A percentile compares a stretch with the other conserved stretches of the same genome.
Evolutionary conservation across 2,797 vertebrate genomes (phyloP).

Genomic region (Tapirus indicus): DNA sequence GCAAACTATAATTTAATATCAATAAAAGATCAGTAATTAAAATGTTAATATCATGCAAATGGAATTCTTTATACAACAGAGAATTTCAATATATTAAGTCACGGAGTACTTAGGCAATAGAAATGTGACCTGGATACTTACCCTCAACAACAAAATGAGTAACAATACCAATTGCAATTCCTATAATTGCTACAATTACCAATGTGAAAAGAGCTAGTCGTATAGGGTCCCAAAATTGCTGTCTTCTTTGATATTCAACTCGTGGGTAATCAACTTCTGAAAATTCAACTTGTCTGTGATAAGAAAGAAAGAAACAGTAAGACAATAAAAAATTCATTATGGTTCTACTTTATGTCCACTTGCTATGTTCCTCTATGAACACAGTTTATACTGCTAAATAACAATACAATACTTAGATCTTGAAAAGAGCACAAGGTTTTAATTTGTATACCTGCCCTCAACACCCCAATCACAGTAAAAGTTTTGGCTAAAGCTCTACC

Average conservation of each 20-base stretch:
- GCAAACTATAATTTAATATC: constrained; percentile 43
- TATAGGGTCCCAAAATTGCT: constrained; percentile 79
- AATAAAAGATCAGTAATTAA: constrained; percentile 41
- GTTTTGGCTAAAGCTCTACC: constrained; percentile 19
- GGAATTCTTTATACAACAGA: constrained; percentile 20
- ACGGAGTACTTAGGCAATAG: constrained; percentile 37
- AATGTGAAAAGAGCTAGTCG: constrained; percentile 74
- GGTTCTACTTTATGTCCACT: neutral
- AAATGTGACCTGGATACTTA: constrained; percentile 68
- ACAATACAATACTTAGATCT: neutral
- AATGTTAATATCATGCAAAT: constrained; percentile 53
- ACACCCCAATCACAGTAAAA: neutral
- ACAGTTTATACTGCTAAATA: neutral
- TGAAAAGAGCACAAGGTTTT: neutral
- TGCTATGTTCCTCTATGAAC: neutral
- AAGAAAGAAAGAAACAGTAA: constrained; percentile 50
- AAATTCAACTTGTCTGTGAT: constrained; percentile 75
- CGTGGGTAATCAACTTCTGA: constrained; percentile 72
- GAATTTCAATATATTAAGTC: constrained; percentile 51
- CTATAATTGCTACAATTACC: constrained; percentile 78
- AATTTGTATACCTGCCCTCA: neutral
- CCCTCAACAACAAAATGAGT: constrained; percentile 80
- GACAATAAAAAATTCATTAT: neutral
- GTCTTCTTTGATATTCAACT: constrained; percentile 71
- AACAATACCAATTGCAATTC: constrained; percentile 82